These are phyloP conservation scores for Paradoxurus hermaphroditus DNA, from an alignment of 2,113 vertebrate genomes.

Conservation along the genomic window DNA sequence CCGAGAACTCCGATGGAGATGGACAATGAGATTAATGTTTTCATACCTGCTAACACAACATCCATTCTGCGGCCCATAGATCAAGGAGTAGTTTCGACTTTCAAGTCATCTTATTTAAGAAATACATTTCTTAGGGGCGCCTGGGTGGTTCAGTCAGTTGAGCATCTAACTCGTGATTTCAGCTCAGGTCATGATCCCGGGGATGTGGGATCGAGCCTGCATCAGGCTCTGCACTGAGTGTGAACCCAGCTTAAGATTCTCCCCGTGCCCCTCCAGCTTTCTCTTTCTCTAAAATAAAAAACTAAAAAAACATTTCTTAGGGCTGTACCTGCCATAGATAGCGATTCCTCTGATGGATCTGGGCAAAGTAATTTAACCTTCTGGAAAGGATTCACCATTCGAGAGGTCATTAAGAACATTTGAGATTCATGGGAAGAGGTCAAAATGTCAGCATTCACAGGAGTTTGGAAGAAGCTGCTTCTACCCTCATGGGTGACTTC, in stretches of 20 bases:
- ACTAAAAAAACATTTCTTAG: neutral
- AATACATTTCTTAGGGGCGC: neutral
- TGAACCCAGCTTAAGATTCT: no score
- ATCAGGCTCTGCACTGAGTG: no score
- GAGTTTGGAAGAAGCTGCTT: neutral
- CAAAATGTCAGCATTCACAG: neutral
- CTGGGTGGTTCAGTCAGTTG: no score
- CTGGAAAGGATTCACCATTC: neutral
- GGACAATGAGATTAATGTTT: neutral
- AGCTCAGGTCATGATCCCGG: no score
- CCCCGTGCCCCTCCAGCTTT: no score
- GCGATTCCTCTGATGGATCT: neutral
- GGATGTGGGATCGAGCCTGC: no score
- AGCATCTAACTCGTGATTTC: no score
- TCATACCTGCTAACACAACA: no score
- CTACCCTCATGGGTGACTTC: neutral
- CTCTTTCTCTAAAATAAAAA: no score
- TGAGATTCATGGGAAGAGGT: neutral
- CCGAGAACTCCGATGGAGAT: neutral
- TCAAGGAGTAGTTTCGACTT: neutral
- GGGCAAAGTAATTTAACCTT: neutral
- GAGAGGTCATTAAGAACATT: neutral
- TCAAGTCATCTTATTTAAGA: neutral
- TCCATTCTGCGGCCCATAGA: neutral
- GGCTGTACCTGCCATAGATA: neutral